These are phyloP conservation scores for Zosterops japonicus DNA, from an alignment of 2,113 vertebrate genomes.

Conservation along the genomic window DNA sequence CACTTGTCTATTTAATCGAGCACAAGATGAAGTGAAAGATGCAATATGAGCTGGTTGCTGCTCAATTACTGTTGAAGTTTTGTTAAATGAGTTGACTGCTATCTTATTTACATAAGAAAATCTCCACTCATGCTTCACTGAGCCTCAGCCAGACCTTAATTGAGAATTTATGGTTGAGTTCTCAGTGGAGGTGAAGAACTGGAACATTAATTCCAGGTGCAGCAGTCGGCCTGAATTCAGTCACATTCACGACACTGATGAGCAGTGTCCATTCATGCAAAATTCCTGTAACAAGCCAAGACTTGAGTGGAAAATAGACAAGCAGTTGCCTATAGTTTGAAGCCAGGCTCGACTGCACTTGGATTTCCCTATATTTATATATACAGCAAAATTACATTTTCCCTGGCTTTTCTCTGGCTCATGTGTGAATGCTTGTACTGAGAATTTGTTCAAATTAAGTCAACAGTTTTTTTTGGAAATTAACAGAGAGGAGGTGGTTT, in stretches of 20 bases:
- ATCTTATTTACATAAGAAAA: slow-evolving; percentile 60
- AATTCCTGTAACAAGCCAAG: not conserved
- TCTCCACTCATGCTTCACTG: slow-evolving; percentile 24
- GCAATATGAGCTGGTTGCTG: not conserved
- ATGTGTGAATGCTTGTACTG: not conserved
- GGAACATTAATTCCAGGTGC: slow-evolving; percentile 5
- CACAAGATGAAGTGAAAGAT: not conserved
- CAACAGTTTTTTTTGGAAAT: not conserved
- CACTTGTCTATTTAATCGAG: slow-evolving; percentile 1
- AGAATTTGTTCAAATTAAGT: not conserved
- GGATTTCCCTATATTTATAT: not conserved
- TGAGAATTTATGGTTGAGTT: slow-evolving; percentile 58
- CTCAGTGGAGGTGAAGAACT: slow-evolving; percentile 3
- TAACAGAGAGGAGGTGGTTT: not conserved
- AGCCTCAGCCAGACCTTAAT: slow-evolving; percentile 8
- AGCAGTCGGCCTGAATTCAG: not conserved
- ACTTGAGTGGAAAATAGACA: slow-evolving; percentile 1
- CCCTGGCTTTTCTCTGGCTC: not conserved
- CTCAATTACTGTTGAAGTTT: slow-evolving; percentile 25
- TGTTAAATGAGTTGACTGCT: slow-evolving; percentile 6
- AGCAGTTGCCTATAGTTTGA: not conserved
- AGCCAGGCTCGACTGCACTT: not conserved
- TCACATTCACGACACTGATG: not conserved
- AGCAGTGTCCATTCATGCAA: not conserved
- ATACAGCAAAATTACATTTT: not conserved